Conservation (phyloP, 2,113 vertebrate genomes). For the Cyprinus carpio region DNA sequence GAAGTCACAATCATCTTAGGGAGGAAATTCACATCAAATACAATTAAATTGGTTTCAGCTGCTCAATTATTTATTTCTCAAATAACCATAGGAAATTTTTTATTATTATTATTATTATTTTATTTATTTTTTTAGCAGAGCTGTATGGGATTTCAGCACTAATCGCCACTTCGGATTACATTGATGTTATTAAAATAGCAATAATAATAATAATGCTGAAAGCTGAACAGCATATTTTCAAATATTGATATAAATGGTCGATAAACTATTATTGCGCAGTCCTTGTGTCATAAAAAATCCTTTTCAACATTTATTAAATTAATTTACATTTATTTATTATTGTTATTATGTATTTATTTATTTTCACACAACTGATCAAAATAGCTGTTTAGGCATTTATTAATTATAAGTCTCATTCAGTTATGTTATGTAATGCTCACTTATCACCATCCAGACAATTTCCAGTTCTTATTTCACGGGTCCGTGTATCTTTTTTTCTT, state of each 20-base stretch:
- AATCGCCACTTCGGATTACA: neutral
- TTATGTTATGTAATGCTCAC: no score
- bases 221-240: neutral
- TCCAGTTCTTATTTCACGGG: no score
- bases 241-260: constrained; percentile 17
- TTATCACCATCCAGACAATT: neutral
- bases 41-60: neutral
- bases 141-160: neutral
- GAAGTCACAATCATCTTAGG: neutral
- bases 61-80: neutral
- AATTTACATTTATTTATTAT: no score
- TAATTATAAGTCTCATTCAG: no score
- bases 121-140: neutral
- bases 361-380: no score
- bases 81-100: no score
- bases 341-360: no score
- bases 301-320: neutral
- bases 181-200: neutral
- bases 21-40: neutral
- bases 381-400: no score
- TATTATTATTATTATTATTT: no score
- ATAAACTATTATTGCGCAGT: constrained; percentile 30
- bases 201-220: neutral
- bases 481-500: no score
- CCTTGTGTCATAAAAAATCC: constrained; percentile 18